Base-by-base conservation (phyloP, 2,888 invertebrate genomes). In the Muscina levida region DNA sequence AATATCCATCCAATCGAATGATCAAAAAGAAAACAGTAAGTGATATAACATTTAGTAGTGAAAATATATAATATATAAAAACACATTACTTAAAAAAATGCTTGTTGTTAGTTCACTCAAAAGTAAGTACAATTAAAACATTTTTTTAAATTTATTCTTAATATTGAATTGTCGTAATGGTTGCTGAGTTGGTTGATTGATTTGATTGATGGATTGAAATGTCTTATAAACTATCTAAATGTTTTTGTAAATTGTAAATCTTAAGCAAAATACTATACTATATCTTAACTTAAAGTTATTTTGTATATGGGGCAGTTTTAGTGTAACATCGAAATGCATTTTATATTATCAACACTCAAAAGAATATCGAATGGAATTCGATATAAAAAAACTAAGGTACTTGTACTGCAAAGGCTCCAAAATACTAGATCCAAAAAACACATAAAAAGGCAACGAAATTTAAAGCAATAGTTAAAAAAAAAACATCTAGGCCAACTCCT, bases 131-230 rank as follows among this genome's bases (percentile, higher is more conserved):
- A 88, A 87, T 87, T 89, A 85, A 83, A 84, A 83, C 85, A 85
- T 86, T 84, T 85, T 86, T 85, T 85, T 85, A 44, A 67, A 77
- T 86, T 85, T 87, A 83, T 82, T 86, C 84, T 80, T 83, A 83
- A 83, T 70, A 84, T 88, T 88, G 87, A 89, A 87, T 86, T 88
- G 88, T 88, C 89, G 89, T 88, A 88, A 87, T 88, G 89, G 89
- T 88, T 88, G 88, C 87, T 88, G 87, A 88, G 88, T 89, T 84
- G 84, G 82, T 84, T 82, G 82, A 77, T 83, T 82, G 74, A 77
- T 87, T 87, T 87, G 85, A 87, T 87, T 87, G 85, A 87, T 85
- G 84, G 84, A 85, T 87, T 86, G 84, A 86, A 84, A 84, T 83
- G 83, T 83, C 82, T 83, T 82, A 78, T 74, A 70, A 74, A 75